Evolutionary conservation across 2,797 vertebrate genomes (phyloP), one percentile per base, ranked within the genome.

Genomic region (Aldrovandia affinis): DNA sequence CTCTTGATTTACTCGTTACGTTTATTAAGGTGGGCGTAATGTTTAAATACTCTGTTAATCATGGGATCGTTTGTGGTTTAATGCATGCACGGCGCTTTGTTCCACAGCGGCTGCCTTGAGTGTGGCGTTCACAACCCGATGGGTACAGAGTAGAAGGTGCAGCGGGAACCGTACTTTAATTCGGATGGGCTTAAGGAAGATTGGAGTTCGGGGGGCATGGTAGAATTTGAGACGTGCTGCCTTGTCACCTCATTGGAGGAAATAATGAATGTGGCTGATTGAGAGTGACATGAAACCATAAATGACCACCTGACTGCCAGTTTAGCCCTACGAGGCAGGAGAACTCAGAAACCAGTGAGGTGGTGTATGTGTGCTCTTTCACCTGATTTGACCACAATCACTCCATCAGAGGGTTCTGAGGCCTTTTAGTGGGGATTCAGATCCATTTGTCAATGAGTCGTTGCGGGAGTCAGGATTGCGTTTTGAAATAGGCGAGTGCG

Each of bases 141-240:
- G 63, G 30, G 36, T 36, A 14, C 9, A 63, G 7, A 28, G 22
- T 63, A 63, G 30, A 8, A 14, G 61, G 30, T 30, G 14, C 63
- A 33, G 63, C 63, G 15, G 28, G 30, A 68, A 68, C 36, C 15
- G 57, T 18, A 20, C 10, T 30, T 30, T 68, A 1, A 14, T 30
- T 63, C 30, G 30, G n/a, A 84, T 78, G 86, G 89, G 83, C 81
- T 90, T 81, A 84, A 83, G 84, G 61, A 81, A 81, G 79, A 44
- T 42, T 42, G 22, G 68, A 80, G 78, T 55, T 86, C n/a, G 90
- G 89, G 84, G 89, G 75, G 87, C 75, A 84, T 83, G 92, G 89
- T 91, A 94, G 90, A 93, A 95, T 95, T 93, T 95, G 94, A 94
- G 86, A 95, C 94, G 89, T 65, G 36, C 86, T 89, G 87, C 92